These are phyloP conservation scores for Drosophila sturtevanti DNA, from an alignment of 1,140 invertebrate genomes.

Conservation along the genomic window DNA sequence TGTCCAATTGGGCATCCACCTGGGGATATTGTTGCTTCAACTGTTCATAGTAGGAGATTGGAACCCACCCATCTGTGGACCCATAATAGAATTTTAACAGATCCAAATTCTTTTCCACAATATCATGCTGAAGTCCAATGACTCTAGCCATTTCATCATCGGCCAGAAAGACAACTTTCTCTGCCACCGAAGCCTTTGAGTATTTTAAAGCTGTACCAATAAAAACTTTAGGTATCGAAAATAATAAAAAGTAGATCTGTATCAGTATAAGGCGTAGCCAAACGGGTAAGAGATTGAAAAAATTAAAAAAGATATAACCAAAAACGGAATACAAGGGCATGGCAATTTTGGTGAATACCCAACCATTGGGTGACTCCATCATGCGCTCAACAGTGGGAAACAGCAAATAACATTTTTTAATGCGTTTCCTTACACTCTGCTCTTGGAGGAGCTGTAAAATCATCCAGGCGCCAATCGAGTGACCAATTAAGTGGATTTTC, in stretches of 20 bases:
- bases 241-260: slow-evolving; percentile 83
- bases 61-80: slow-evolving; percentile 89
- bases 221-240: slow-evolving; percentile 82
- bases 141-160: slow-evolving; percentile 87
- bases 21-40: slow-evolving; percentile 86
- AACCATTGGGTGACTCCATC: slow-evolving; percentile 88
- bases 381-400: slow-evolving; percentile 94
- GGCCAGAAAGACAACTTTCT: slow-evolving; percentile 85
- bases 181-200: slow-evolving; percentile 83
- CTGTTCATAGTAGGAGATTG: slow-evolving; percentile 86
- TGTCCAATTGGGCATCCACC: slow-evolving; percentile 86
- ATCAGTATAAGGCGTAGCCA: slow-evolving; percentile 84
- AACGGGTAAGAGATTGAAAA: slow-evolving; percentile 84
- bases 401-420: slow-evolving; percentile 87
- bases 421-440: slow-evolving; percentile 82
- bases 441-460: slow-evolving; percentile 89
- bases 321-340: slow-evolving; percentile 72
- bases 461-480: slow-evolving; percentile 93
- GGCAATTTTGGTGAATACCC: slow-evolving; percentile 83
- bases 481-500: slow-evolving; percentile 90
- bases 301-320: slow-evolving; percentile 69
- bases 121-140: slow-evolving; percentile 84
- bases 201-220: slow-evolving; percentile 84
- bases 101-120: slow-evolving; percentile 84
- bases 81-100: slow-evolving; percentile 91